Percentiles rank a stretch among this genome's conserved stretches.
Conservation (phyloP, 1,140 invertebrate species). For the Dryas iulia region DNA sequence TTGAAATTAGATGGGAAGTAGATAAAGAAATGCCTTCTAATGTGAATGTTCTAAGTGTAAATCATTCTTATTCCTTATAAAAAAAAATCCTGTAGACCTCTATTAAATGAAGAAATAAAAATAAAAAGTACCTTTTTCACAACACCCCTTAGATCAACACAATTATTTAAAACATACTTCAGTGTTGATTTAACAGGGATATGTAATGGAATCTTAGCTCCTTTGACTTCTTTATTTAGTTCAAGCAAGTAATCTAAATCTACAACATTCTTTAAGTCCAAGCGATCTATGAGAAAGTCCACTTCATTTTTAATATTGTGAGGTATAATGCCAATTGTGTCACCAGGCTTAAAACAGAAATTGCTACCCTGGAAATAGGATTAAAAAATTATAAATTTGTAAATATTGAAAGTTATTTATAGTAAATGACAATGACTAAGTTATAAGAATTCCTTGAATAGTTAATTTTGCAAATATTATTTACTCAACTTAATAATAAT, state of each 20-base stretch:
- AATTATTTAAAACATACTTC: slow-evolving; percentile 61
- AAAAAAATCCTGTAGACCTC: too few relatives aligned
- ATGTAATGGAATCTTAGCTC: slow-evolving; percentile 59
- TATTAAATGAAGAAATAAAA: too few relatives aligned
- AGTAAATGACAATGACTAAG: too few relatives aligned
- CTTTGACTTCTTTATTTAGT: slow-evolving; percentile 37
- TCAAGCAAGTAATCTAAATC: slow-evolving; percentile 43
- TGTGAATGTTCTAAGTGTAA: too few relatives aligned
- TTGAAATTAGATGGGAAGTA: too few relatives aligned
- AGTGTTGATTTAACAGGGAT: slow-evolving; percentile 65
- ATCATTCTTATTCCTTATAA: too few relatives aligned
- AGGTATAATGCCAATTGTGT: slow-evolving; percentile 63
- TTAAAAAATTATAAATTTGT: too few relatives aligned
- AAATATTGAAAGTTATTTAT: too few relatives aligned
- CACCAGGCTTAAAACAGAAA: slow-evolving; percentile 58
- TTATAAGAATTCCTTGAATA: too few relatives aligned
- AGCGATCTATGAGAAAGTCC: slow-evolving; percentile 42
- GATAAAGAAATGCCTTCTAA: too few relatives aligned
- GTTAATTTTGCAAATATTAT: neutral
- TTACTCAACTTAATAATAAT: slow-evolving; percentile 47
- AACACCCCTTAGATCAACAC: slow-evolving; percentile 69
- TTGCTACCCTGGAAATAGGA: slow-evolving; percentile 50
- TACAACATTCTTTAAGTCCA: slow-evolving; percentile 37
- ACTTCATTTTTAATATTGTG: slow-evolving; percentile 48
- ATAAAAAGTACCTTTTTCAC: slow-evolving; percentile 72